Evolutionary conservation across 1,140 invertebrate species (phyloP).

Genomic region (Panulirus ornatus): DNA sequence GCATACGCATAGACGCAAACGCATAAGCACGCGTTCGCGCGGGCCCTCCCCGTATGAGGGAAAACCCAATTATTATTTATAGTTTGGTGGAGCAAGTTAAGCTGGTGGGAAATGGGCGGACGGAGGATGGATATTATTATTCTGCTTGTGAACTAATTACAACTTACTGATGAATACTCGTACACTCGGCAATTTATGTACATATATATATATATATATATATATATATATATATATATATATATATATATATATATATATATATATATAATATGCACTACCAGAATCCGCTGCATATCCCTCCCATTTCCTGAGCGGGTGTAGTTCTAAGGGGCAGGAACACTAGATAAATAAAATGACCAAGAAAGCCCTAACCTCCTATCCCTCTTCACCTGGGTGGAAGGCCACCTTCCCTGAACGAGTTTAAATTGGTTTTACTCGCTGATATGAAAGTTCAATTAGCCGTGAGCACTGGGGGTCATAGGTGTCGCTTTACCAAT

Average conservation of each 20-base stretch:
- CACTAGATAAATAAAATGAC: background rate
- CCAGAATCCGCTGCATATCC: too few relatives aligned
- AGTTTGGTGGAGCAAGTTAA: background rate
- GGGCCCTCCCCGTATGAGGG: constrained; percentile 1
- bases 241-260: too few relatives aligned
- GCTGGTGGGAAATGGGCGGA: background rate
- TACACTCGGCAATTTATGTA: background rate
- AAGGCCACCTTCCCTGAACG: background rate
- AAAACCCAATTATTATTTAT: constrained; percentile 47
- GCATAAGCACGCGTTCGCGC: constrained; percentile 24
- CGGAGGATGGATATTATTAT: constrained; percentile 33
- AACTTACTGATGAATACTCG: background rate
- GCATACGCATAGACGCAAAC: constrained; percentile 20
- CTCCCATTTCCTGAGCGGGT: too few relatives aligned
- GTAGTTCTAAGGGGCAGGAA: too few relatives aligned
- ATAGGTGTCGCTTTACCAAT: constrained; percentile 13
- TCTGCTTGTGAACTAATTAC: constrained; percentile 37
- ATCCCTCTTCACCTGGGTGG: background rate
- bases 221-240: too few relatives aligned
- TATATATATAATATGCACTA: too few relatives aligned
- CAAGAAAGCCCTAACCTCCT: background rate
- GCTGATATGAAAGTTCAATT: constrained; percentile 22
- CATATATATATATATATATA: too few relatives aligned
- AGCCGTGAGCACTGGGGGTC: constrained; percentile 4
- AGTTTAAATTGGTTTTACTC: constrained; percentile 25